These are phyloP conservation scores for Cairina moschata DNA, from an alignment of 2,113 vertebrate genomes.

Conservation along the genomic window DNA sequence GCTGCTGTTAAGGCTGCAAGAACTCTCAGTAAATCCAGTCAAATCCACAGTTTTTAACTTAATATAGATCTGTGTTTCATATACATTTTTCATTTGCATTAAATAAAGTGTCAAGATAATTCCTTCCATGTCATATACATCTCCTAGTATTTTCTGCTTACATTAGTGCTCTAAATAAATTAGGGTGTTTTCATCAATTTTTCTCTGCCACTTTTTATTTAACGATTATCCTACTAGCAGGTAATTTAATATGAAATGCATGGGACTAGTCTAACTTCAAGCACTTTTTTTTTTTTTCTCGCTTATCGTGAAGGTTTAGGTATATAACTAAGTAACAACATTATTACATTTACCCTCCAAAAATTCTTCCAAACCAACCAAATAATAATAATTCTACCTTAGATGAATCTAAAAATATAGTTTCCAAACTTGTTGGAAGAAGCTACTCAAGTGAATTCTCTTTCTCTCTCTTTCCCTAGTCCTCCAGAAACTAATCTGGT, in stretches of 20 bases:
- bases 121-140: background rate
- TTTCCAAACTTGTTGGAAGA: background rate
- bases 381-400: background rate
- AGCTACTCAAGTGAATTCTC: background rate
- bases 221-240: background rate
- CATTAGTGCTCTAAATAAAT: background rate
- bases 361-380: background rate
- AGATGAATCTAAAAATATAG: background rate
- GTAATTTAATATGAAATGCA: background rate
- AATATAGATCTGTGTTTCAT: background rate
- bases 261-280: background rate
- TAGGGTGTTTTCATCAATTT: background rate
- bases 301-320: background rate
- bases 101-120: background rate
- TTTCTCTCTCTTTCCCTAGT: background rate
- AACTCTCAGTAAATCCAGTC: background rate
- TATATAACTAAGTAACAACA: background rate
- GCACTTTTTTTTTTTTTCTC: background rate
- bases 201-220: background rate
- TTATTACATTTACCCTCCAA: background rate
- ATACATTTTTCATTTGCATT: background rate
- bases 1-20: conserved; percentile 80
- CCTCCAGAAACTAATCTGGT: background rate
- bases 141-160: background rate
- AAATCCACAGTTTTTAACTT: background rate